These are phyloP conservation scores for Stomatorhinus walkeri DNA, from an alignment of 2,797 vertebrate genomes.

Conservation along the genomic window DNA sequence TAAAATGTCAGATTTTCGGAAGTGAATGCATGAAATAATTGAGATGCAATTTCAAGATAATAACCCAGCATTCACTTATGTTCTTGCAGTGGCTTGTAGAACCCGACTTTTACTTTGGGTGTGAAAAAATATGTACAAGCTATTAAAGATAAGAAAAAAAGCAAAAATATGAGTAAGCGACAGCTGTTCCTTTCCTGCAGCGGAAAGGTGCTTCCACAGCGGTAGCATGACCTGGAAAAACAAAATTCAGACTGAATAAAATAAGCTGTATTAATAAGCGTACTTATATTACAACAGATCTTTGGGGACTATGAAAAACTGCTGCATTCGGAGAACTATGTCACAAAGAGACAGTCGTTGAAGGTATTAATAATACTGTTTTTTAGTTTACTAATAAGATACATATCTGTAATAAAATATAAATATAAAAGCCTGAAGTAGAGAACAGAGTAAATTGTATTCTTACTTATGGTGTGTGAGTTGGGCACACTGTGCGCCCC, in stretches of 20 bases:
- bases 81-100: neutral
- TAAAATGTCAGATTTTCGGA: neutral
- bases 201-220: neutral
- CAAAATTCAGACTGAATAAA: neutral
- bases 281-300: constrained; percentile 55
- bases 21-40: neutral
- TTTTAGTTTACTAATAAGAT: neutral
- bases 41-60: neutral
- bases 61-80: neutral
- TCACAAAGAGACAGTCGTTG: constrained; percentile 93
- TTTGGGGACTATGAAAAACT: constrained; percentile 93
- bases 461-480: neutral
- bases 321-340: constrained; percentile 91
- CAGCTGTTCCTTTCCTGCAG: neutral
- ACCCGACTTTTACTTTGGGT: neutral
- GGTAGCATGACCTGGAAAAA: neutral
- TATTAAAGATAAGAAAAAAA: neutral
- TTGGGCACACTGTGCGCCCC: neutral
- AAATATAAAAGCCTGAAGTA: neutral
- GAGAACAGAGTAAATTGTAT: neutral
- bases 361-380: constrained; percentile 64
- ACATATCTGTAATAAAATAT: neutral
- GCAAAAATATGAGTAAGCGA: neutral
- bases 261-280: neutral
- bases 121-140: neutral